Conservation (phyloP, 2,113 vertebrate genomes). For the Cololabis saira region DNA sequence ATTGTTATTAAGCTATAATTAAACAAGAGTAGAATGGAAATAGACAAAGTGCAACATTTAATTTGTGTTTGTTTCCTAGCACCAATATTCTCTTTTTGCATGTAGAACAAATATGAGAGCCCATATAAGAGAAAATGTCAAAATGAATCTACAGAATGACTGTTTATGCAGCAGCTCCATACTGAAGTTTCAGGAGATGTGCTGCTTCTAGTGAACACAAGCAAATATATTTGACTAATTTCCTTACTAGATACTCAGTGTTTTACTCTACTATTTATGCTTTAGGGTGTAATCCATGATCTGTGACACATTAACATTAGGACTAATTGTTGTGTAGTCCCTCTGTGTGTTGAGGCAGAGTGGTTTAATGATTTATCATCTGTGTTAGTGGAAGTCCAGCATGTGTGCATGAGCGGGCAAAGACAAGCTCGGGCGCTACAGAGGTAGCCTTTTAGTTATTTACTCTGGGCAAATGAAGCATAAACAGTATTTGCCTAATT, state of each 20-base stretch:
- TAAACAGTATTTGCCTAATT: constrained; percentile 50
- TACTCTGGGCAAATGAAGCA: constrained; percentile 70
- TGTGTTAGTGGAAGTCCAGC: constrained; percentile 39
- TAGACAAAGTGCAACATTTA: too few species aligned
- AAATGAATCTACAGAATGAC: too few species aligned
- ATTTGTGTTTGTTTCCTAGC: too few species aligned
- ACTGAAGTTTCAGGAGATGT: too few species aligned
- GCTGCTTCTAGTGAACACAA: too few species aligned
- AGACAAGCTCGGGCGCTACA: constrained; percentile 35
- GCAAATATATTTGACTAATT: not conserved
- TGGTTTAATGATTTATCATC: constrained; percentile 18
- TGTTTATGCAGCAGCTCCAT: too few species aligned
- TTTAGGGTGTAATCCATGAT: not conserved
- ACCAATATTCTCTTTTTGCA: too few species aligned
- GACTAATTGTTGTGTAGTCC: constrained; percentile 7
- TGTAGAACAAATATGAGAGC: too few species aligned
- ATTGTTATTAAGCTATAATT: too few species aligned
- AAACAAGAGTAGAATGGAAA: too few species aligned
- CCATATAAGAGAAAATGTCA: too few species aligned
- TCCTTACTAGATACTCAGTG: not conserved
- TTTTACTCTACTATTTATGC: not conserved
- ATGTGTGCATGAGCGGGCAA: constrained; percentile 43
- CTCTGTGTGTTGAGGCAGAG: constrained; percentile 26
- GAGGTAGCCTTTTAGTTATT: constrained; percentile 65
- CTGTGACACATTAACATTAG: constrained; percentile 4